Base-by-base conservation (phyloP, 2,888 invertebrate species). In the Drosophila siamana region DNA sequence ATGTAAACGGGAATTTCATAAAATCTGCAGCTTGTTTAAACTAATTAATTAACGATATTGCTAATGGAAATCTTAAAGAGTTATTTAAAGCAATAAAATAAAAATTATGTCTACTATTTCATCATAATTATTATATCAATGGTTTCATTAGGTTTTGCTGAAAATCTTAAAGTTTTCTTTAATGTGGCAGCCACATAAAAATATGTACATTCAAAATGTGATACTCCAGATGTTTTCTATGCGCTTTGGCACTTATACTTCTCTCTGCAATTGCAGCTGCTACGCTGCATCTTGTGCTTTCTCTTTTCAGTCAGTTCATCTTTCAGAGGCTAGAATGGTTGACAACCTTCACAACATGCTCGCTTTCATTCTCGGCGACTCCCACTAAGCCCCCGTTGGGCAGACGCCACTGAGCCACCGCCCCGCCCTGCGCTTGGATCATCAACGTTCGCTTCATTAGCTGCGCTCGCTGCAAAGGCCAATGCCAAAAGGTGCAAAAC, bases 401-500 rank as follows among this genome's bases (percentile, higher is more conserved):
- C 22, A 59, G 43, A 63, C 61, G 63, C 79, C 75, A 54, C 47
- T 76, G 64, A 59, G 43, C 33, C 44, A 6, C 46, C 15, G 15
- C 56, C 46, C 1, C 7, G 48, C 33, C 44, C 40, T 50, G 36
- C 40, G 41, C 41, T 63, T 47, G 69, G 57, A 69, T 76, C 84
- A 88, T 80, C 86, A 77, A 62, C 67, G 52, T 54, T 54, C 86
- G 86, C 86, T 88, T 83, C 82, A 83, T 83, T 83, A 83, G 86
- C 78, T 63, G 56, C 38, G 77, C 69, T 80, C 80, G 61, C 70
- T 86, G 70, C 74, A 83, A 80, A 77, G 80, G 84, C 88, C 80
- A 84, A 88, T 80, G 84, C 74, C 88, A 77, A 74, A 86, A 83
- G 86, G 88, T 88, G 81, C 67, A 82, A 69, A 74, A 69, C 61